Evolutionary conservation across 2,888 invertebrate species (phyloP), one percentile per base, ranked within the genome.

Genomic region (Agrochola litura): DNA sequence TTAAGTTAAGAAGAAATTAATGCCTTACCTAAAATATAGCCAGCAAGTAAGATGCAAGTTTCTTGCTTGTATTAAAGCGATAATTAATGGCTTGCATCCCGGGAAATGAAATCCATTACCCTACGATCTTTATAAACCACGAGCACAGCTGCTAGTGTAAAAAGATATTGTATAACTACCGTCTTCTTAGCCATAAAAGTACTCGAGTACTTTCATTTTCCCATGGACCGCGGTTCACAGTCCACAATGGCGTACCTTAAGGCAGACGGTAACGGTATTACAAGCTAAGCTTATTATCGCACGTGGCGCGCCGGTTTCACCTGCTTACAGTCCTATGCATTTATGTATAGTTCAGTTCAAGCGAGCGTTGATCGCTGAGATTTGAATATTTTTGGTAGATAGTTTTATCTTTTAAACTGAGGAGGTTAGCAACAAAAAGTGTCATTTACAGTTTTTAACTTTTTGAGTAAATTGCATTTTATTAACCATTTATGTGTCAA

Each of bases 181-280:
- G 49, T 41, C 63, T 60, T 60, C 52, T 46, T 58, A 25, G 30
- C 84, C 79, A 56, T 82, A 68, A 64, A 82, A 64, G 72, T 54
- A 70, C 30, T 12, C 22, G 37, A 66, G 49, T 66, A 84, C 83
- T 84, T 84, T 84, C 86, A 46, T 73, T 84, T 84, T 75, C 72
- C 49, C 64, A 56, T 61, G 61, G 37, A 22, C 8, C 60, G 22
- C 43, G 25, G 65, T 56, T 16, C 68, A 37, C 49, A 12, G 52
- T 68, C 30, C 37, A 70, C 37, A 58, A 67, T 70, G 49, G n/a
- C 58, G 46, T 72, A 43, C 69, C 65, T 69, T 66, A 73, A 70
- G 69, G 49, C 72, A 61, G 72, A 66, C 30, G 14, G 49, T 73
- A 86, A 86, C 86, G 79, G 86, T 63, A 83, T 61, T 37, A 86